Percentiles rank a stretch among this genome's conserved stretches.
These are phyloP conservation scores for Tinea semifulvella DNA, from an alignment of 2,888 invertebrate genomes.

Conservation along the genomic window DNA sequence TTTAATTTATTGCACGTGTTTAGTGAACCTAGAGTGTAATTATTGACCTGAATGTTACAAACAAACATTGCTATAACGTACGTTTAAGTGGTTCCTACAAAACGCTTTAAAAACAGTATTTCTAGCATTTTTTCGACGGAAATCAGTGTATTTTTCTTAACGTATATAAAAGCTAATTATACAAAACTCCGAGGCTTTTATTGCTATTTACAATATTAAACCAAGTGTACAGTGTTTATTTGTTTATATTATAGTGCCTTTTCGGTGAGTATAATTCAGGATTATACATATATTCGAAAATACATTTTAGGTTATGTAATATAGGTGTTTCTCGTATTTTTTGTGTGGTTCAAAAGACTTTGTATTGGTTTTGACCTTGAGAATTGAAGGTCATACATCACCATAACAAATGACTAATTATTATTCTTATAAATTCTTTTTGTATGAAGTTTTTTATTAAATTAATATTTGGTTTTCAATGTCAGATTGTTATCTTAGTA, in stretches of 20 bases:
- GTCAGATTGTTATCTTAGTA: too few relatives aligned
- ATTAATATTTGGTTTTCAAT: too few relatives aligned
- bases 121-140: not conserved
- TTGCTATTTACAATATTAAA: not conserved
- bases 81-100: not conserved
- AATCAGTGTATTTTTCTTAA: not conserved
- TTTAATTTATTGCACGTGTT: not conserved
- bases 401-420: too few relatives aligned
- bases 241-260: not conserved
- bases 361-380: not conserved
- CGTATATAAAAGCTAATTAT: not conserved
- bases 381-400: not conserved
- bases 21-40: not conserved
- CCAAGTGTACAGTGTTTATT: not conserved
- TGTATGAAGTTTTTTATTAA: too few relatives aligned
- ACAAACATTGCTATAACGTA: not conserved
- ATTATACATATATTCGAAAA: not conserved
- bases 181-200: too few relatives aligned
- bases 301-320: conserved; percentile 5
- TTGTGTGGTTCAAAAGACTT: not conserved
- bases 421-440: too few relatives aligned
- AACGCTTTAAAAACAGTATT: not conserved
- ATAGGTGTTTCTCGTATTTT: not conserved
- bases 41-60: not conserved
- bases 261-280: too few relatives aligned